A percentile compares a stretch with the other conserved stretches of the same genome.
Evolutionary conservation across 2,888 invertebrate genomes (phyloP).

Genomic region (Xylophagus ater): DNA sequence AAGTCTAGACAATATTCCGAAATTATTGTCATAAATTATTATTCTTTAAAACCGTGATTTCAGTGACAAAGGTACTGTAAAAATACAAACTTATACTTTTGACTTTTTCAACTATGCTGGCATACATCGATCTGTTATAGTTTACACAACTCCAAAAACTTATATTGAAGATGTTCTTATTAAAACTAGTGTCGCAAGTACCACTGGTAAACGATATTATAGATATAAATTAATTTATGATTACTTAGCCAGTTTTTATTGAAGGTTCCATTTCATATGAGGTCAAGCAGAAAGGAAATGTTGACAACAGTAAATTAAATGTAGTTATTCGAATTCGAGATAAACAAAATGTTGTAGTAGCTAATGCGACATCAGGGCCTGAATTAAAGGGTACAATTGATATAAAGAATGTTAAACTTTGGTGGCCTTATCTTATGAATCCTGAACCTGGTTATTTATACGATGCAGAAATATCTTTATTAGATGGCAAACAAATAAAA

Average conservation of each 20-base stretch:
- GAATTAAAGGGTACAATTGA: constrained; percentile 48
- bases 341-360: constrained; percentile 45
- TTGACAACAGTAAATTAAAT: constrained; percentile 31
- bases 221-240: too few relatives aligned
- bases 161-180: constrained; percentile 80
- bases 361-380: constrained; percentile 42
- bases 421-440: constrained; percentile 92
- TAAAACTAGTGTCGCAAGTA: constrained; percentile 57
- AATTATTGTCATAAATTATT: too few relatives aligned
- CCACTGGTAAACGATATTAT: too few relatives aligned
- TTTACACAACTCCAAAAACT: constrained; percentile 74
- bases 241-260: too few relatives aligned
- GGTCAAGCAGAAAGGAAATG: constrained; percentile 36
- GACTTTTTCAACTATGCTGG: constrained; percentile 99
- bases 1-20: too few relatives aligned
- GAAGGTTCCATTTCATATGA: too few relatives aligned
- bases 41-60: constrained; percentile 15
- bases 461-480: constrained; percentile 53
- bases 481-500: constrained; percentile 30
- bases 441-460: constrained; percentile 75
- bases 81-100: constrained; percentile 72
- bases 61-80: constrained; percentile 50
- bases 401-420: constrained; percentile 62
- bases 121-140: constrained; percentile 81
- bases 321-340: constrained; percentile 43